phyloP scores from a whole-genome alignment of 2,888 invertebrate genomes.

The Rhamphomyia laevipes region DNA sequence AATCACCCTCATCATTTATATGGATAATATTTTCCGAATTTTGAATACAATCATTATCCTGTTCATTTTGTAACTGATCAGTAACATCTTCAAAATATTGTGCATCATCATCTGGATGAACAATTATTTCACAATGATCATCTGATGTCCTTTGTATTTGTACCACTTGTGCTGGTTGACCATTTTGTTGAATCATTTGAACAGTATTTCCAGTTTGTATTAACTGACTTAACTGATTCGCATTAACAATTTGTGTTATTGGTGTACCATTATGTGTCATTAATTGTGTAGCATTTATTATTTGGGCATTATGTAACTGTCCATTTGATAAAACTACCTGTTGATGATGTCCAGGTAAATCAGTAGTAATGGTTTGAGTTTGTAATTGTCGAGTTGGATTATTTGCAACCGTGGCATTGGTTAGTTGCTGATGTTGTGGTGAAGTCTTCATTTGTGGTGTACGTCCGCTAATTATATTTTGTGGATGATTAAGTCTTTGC shows the following conservation, averaged over 20 bases:
- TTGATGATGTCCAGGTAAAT: conserved; percentile 22
- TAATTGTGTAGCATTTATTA: conserved; percentile 35
- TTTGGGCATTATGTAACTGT: conserved; percentile 29
- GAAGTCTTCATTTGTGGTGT: conserved; percentile 5
- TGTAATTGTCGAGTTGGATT: background rate
- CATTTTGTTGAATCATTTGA: conserved; percentile 37
- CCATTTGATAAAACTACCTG: conserved; percentile 33
- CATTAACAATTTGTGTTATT: conserved; percentile 32
- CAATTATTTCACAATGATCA: conserved; percentile 24
- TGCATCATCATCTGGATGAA: conserved; percentile 27
- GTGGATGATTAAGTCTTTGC: conserved; percentile 11
- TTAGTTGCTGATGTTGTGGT: conserved; percentile 14
- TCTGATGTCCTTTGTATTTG: conserved; percentile 20
- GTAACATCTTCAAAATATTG: conserved; percentile 32
- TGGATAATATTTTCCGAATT: conserved; percentile 4
- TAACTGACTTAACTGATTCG: conserved; percentile 22
- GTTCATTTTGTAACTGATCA: conserved; percentile 23
- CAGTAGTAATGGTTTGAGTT: background rate
- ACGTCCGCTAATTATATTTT: conserved; percentile 6
- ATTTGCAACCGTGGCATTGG: conserved; percentile 17
- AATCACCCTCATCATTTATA: conserved; percentile 14
- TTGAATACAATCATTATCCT: conserved; percentile 10
- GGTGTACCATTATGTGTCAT: conserved; percentile 29
- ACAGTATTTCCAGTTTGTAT: conserved; percentile 33
- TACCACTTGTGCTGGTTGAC: conserved; percentile 22